Evolutionary conservation across 2,113 vertebrate genomes (phyloP).

Genomic region (Lates calcarifer): DNA sequence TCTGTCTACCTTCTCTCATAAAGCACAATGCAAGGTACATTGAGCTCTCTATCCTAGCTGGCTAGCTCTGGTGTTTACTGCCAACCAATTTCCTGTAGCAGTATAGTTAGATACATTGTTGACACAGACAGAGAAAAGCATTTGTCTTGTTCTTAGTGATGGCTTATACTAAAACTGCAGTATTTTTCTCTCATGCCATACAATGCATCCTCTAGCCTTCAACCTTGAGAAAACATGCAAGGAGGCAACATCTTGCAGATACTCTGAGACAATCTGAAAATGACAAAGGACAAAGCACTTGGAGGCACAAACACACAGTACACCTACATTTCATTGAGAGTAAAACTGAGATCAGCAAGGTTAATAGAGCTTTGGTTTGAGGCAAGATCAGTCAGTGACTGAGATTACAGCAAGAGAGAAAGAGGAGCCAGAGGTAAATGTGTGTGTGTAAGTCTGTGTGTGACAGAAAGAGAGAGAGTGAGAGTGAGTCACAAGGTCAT

Average conservation of each 20-base stretch:
- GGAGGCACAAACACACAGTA: background rate
- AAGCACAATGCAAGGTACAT: background rate
- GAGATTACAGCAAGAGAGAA: background rate
- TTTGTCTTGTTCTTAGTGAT: background rate
- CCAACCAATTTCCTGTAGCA: background rate
- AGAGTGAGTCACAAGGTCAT: constrained; percentile 42
- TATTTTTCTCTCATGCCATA: background rate
- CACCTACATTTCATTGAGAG: background rate
- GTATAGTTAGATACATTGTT: background rate
- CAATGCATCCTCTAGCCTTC: background rate
- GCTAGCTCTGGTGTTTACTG: background rate
- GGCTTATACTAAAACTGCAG: background rate
- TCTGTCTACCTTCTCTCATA: background rate
- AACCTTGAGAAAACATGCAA: background rate
- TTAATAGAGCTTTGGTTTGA: constrained; percentile 3
- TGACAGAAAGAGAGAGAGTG: background rate
- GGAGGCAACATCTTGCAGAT: background rate
- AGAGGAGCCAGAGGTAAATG: background rate
- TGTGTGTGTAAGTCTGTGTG: background rate
- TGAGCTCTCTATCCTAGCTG: background rate
- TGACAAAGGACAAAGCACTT: background rate
- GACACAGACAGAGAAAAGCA: background rate
- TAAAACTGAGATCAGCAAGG: background rate
- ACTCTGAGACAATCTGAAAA: background rate
- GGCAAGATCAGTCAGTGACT: constrained; percentile 8